Evolutionary conservation across 2,888 invertebrate genomes (phyloP).

Genomic region (Eristalis intricaria): DNA sequence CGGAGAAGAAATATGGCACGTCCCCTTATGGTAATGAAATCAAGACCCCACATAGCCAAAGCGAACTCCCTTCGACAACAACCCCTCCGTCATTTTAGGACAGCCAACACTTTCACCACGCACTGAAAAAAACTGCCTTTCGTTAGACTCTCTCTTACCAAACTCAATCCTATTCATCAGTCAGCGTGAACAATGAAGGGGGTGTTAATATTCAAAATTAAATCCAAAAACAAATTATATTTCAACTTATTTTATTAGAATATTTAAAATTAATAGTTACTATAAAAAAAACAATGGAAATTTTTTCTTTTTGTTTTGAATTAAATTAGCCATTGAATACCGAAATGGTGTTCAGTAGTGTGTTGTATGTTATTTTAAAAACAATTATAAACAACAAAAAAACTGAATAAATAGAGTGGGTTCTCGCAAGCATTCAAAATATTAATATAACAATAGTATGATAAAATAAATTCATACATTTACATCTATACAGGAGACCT

Average conservation of each 20-base stretch:
- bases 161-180: background rate
- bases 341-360: constrained; percentile 33
- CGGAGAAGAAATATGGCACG: no score
- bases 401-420: constrained; percentile 42
- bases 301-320: constrained; percentile 38
- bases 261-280: constrained; percentile 63
- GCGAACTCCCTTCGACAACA: no score
- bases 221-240: constrained; percentile 42
- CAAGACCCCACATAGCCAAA: no score
- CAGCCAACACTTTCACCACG: no score
- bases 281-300: constrained; percentile 61
- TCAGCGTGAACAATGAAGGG: background rate
- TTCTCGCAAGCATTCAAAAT: constrained; percentile 51
- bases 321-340: constrained; percentile 46
- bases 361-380: constrained; percentile 15
- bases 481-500: constrained; percentile 27
- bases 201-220: constrained; percentile 12
- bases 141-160: no score
- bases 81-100: no score
- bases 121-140: no score
- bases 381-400: constrained; percentile 16
- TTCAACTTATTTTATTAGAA: constrained; percentile 67
- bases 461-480: constrained; percentile 28
- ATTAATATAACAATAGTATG: constrained; percentile 39
- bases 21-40: no score